Conservation (phyloP, 2,797 vertebrate species). For the Enteromius thamalakanensis region DNA sequence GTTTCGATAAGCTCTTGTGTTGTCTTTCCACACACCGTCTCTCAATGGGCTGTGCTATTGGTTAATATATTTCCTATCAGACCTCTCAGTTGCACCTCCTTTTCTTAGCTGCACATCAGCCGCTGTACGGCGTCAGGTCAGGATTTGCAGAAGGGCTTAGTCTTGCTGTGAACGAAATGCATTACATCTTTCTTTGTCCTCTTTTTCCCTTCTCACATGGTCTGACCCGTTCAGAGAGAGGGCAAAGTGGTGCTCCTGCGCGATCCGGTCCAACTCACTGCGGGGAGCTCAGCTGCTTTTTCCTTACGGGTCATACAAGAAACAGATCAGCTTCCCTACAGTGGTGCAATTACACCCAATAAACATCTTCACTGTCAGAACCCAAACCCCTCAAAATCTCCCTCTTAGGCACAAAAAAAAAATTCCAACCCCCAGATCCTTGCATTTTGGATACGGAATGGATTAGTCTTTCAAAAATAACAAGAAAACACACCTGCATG, state of each 20-base stretch:
- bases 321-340: constrained; percentile 17
- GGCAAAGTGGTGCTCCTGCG: background rate
- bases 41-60: background rate
- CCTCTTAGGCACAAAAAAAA: background rate
- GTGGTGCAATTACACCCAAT: constrained; percentile 5
- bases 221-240: constrained; percentile 2
- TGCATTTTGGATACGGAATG: background rate
- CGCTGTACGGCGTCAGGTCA: background rate
- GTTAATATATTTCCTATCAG: constrained; percentile 26
- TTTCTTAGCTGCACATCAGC: background rate
- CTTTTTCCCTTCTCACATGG: background rate
- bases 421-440: background rate
- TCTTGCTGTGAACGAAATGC: constrained; percentile 32
- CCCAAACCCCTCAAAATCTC: constrained; percentile 13
- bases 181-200: constrained; percentile 20
- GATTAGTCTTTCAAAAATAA: background rate
- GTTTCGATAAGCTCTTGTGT: background rate
- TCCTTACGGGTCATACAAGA: background rate
- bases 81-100: constrained; percentile 9
- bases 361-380: constrained; percentile 28
- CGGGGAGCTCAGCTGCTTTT: background rate
- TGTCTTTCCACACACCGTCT: background rate
- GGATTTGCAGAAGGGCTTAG: constrained; percentile 22
- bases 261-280: background rate
- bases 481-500: constrained; percentile 10